A percentile compares a stretch with the other conserved stretches of the same genome.
Evolutionary conservation across 2,888 invertebrate species (phyloP).

Genomic region (Pecten maximus): DNA sequence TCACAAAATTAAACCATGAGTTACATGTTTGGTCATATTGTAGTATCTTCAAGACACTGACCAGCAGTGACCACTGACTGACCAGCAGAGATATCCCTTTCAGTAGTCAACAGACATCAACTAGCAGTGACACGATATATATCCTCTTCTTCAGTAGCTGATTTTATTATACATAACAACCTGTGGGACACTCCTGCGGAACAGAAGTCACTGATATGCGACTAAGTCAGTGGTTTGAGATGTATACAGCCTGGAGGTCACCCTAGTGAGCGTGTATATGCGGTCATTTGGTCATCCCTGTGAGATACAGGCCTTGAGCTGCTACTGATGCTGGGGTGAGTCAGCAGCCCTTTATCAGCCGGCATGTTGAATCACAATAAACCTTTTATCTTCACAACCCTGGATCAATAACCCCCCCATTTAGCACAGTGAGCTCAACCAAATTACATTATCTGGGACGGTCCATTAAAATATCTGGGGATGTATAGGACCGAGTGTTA

Average conservation of each 20-base stretch:
- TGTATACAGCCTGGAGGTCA: not conserved
- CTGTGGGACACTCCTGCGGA: not conserved
- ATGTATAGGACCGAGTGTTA: not conserved
- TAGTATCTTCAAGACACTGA: too few species aligned
- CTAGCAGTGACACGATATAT: too few species aligned
- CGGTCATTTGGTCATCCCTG: not conserved
- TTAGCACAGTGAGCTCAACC: constrained; percentile 13
- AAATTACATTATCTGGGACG: constrained; percentile 2
- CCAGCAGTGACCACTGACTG: too few species aligned
- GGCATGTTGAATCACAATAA: constrained; percentile 29
- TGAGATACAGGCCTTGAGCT: not conserved
- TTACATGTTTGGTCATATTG: too few species aligned
- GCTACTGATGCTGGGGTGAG: not conserved
- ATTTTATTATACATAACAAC: not conserved
- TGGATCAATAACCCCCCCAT: constrained; percentile 21
- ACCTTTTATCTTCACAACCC: constrained; percentile 9
- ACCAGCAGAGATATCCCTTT: not conserved
- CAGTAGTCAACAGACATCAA: not conserved
- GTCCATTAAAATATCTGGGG: not conserved
- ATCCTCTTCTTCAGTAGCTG: too few species aligned
- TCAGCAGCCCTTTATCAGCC: constrained; percentile 18
- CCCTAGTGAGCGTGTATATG: not conserved
- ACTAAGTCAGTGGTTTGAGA: too few species aligned
- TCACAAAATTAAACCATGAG: too few species aligned
- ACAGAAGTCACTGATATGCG: not conserved